These are phyloP conservation scores for Periophthalmodon schlosseri DNA, from an alignment of 2,113 vertebrate species.

Conservation along the genomic window DNA sequence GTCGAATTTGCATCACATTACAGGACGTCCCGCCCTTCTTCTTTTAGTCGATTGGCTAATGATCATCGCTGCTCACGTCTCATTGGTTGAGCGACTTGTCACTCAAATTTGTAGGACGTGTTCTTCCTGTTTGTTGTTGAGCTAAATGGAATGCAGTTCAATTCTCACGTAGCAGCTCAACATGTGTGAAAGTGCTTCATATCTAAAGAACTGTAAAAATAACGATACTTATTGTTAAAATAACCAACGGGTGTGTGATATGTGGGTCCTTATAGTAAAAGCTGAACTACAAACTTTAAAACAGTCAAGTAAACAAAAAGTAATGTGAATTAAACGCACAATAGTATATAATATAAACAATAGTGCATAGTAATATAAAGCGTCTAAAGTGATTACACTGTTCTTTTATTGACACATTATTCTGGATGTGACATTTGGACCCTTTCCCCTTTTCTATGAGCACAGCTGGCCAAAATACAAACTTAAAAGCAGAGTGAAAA, in stretches of 20 bases:
- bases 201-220: accelerated
- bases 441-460: not conserved
- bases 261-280: not conserved
- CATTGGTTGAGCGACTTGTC: constrained; percentile 67
- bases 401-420: constrained; percentile 97
- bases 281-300: not conserved
- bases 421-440: constrained; percentile 72
- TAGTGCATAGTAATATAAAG: not conserved
- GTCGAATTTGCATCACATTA: constrained; percentile 84
- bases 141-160: constrained; percentile 56
- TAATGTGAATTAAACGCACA: not conserved
- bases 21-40: constrained; percentile 88
- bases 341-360: not conserved
- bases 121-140: constrained; percentile 86
- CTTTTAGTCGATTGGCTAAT: constrained; percentile 76
- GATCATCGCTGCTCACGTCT: not conserved
- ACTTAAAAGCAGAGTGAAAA: not conserved
- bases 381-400: not conserved
- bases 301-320: not conserved
- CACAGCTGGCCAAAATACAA: constrained; percentile 6
- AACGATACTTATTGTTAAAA: not conserved
- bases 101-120: constrained; percentile 50
- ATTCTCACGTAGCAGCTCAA: not conserved
- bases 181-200: not conserved
- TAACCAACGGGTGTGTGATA: not conserved